Conservation (phyloP, 1,140 invertebrate species). For the Brachionus koreanus region DNA sequence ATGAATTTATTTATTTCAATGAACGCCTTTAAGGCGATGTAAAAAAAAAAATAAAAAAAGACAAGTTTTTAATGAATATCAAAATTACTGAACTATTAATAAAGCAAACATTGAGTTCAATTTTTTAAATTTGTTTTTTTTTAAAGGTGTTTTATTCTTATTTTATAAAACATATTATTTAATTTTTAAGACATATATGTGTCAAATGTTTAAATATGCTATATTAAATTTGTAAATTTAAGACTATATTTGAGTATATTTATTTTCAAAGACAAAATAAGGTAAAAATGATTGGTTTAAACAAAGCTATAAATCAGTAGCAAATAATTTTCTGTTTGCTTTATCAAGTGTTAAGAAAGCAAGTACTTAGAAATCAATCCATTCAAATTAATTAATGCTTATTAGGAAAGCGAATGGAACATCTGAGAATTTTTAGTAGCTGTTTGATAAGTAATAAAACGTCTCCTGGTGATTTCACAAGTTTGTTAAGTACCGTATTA, state of each 20-base stretch:
- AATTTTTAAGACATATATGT: no score
- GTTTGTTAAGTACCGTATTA: background rate
- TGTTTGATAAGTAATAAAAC: background rate
- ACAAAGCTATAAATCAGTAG: background rate
- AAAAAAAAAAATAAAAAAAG: no score
- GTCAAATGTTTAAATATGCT: no score
- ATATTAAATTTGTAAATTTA: no score
- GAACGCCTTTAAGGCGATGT: no score
- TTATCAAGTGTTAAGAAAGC: background rate
- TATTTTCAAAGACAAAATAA: background rate
- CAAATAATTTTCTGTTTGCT: background rate
- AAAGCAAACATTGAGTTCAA: no score
- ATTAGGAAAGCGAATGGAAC: background rate
- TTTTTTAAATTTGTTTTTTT: no score
- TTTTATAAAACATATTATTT: no score
- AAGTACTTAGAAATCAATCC: background rate
- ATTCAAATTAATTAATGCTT: background rate
- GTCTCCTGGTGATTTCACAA: background rate
- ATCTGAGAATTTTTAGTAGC: constrained; percentile 7
- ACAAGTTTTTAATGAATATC: no score
- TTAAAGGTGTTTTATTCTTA: background rate
- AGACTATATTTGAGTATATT: no score
- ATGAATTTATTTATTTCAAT: no score
- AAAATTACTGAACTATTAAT: no score
- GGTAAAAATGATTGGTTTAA: background rate